Evolutionary conservation across 2,888 invertebrate species (phyloP), one percentile per base, ranked within the genome.

Genomic region (Agrotis puta): DNA sequence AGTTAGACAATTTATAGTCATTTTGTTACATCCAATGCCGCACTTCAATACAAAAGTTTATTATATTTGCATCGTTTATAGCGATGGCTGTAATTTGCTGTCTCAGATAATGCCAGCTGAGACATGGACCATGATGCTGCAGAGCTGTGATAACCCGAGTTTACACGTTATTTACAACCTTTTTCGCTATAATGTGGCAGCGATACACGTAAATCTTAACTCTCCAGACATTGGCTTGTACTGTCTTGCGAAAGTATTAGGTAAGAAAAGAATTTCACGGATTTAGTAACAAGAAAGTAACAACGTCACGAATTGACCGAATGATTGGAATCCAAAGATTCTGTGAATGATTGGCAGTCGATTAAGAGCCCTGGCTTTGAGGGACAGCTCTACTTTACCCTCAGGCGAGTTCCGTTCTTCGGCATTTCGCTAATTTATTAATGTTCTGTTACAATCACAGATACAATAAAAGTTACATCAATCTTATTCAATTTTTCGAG

Each of bases 301-400:
- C 70, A 22, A 33, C 53, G 47, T 70, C 57, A 47, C 22, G 39
- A 69, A 61, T 45, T 59, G 53, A 39, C 53, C 22, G 54, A 53
- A 50, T 59, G 20, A 61, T 66, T 66, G 54, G 58, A 65, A 77
- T 66, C 65, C 33, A 54, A 81, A 66, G 66, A 66, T 58, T 70
- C 59, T 65, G 71, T 22, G 50, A 81, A 70, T 81, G 78, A 81
- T 65, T 63, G 82, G 39, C 78, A 77, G 50, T 58, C 62, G 47
- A 71, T 78, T 78, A 77, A 62, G 27, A 63, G 61, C 20, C 43
- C 50, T 43, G 64, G 22, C 56, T 43, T 20, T 59, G 78, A 81
- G 27, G 64, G 72, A 82, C 43, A 63, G 50, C 22, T 61, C 43
- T 56, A 18, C 50, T 65, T 53, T 45, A 16, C 27, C 58, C 33